A percentile compares a stretch with the other conserved stretches of the same genome.
Conservation (phyloP, 2,888 invertebrate genomes). For the Siphonodentalium dalli region DNA sequence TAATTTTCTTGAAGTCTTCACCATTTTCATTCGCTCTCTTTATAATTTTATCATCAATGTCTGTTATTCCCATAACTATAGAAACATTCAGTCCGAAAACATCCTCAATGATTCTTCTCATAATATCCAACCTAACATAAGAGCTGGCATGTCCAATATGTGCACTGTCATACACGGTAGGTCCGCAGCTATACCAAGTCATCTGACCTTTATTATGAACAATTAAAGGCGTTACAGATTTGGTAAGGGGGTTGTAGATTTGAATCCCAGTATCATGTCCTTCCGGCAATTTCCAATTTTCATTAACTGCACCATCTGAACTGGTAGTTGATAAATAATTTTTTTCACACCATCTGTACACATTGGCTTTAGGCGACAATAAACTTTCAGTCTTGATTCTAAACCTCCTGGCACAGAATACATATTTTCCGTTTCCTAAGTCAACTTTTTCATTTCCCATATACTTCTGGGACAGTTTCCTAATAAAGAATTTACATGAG, state of each 20-base stretch:
- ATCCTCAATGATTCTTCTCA: conserved; percentile 80
- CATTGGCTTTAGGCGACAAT: too few relatives aligned
- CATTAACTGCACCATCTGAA: too few relatives aligned
- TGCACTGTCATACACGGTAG: conserved; percentile 90
- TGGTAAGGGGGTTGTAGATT: conserved; percentile 49
- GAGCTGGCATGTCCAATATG: conserved; percentile 87
- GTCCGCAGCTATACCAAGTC: conserved; percentile 96
- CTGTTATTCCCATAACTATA: conserved; percentile 88
- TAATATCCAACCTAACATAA: conserved; percentile 86
- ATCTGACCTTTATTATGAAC: conserved; percentile 37
- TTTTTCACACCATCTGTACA: too few relatives aligned
- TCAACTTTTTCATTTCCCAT: too few relatives aligned
- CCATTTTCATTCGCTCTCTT: conserved; percentile 71
- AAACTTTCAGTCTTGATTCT: too few relatives aligned
- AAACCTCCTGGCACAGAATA: too few relatives aligned
- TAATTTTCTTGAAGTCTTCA: conserved; percentile 70
- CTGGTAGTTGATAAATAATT: too few relatives aligned
- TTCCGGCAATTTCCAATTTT: conserved; percentile 44
- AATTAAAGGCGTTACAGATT: too few relatives aligned
- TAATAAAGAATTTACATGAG: too few relatives aligned
- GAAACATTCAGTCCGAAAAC: conserved; percentile 81
- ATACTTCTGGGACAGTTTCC: too few relatives aligned
- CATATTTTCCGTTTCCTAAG: too few relatives aligned
- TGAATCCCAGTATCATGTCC: conserved; percentile 51
- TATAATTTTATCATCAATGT: conserved; percentile 95